A percentile compares a stretch with the other conserved stretches of the same genome.
These are phyloP conservation scores for Bos indicus DNA, from an alignment of 2,113 vertebrate species.

Conservation along the genomic window DNA sequence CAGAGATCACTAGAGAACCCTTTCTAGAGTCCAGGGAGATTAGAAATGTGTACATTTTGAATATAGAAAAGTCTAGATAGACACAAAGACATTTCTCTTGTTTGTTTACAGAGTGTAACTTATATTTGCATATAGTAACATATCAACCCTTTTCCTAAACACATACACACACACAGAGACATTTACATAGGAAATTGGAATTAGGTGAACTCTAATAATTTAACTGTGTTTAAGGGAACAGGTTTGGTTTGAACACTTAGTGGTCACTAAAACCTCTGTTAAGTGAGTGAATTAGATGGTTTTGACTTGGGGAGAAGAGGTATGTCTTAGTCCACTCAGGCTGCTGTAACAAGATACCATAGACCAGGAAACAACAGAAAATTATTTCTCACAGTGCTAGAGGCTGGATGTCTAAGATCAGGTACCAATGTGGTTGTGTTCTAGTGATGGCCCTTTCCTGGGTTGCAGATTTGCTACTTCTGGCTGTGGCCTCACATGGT, in stretches of 20 bases:
- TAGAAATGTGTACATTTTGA: slow-evolving; percentile 29
- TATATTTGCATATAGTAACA: neutral
- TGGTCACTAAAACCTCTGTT: neutral
- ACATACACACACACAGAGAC: neutral
- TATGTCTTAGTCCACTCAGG: neutral
- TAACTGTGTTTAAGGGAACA: neutral
- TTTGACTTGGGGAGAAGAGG: neutral
- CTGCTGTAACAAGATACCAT: neutral
- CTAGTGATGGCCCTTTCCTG: neutral
- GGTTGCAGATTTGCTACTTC: neutral
- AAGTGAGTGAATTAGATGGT: neutral
- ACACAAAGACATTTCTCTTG: neutral
- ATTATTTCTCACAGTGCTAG: neutral
- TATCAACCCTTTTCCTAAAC: neutral
- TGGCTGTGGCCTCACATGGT: neutral
- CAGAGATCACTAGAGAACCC: neutral
- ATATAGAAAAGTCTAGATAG: neutral
- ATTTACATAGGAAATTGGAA: neutral
- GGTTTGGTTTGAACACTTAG: neutral
- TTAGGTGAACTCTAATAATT: neutral
- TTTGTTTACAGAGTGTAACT: neutral
- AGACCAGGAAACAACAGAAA: neutral
- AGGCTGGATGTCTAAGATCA: neutral
- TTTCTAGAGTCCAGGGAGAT: neutral
- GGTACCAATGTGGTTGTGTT: neutral